These are phyloP conservation scores for Drosophila bipectinata DNA, from an alignment of 1,140 invertebrate genomes.

Conservation along the genomic window DNA sequence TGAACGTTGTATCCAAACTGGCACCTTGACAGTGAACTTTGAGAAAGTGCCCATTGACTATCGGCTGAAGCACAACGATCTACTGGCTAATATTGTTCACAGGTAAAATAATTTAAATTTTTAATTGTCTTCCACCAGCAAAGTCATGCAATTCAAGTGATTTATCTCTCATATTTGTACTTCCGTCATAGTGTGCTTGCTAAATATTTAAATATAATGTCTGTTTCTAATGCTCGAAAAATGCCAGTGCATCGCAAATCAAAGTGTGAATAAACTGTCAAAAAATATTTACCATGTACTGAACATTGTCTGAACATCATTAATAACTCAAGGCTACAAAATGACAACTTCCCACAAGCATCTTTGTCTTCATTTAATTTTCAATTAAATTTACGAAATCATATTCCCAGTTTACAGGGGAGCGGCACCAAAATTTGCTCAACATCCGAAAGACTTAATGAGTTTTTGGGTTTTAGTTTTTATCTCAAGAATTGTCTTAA, in stretches of 20 bases:
- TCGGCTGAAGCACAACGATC: conserved; percentile 96
- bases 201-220: conserved; percentile 10
- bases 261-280: neutral
- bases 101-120: conserved; percentile 87
- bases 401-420: neutral
- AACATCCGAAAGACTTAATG: neutral
- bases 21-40: conserved; percentile 97
- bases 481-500: neutral
- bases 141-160: conserved; percentile 5
- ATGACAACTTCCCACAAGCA: neutral
- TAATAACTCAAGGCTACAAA: neutral
- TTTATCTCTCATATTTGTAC: conserved; percentile 18
- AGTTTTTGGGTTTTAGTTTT: neutral
- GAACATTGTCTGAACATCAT: neutral
- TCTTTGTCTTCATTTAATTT: neutral
- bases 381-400: no score
- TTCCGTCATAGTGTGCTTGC: conserved; percentile 16
- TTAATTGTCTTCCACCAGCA: neutral
- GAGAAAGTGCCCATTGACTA: conserved; percentile 96
- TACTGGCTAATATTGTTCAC: conserved; percentile 97
- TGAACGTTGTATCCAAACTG: conserved; percentile 94
- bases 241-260: conserved; percentile 18
- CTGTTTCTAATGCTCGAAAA: conserved; percentile 17
- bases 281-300: neutral
- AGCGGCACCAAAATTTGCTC: neutral